Evolutionary conservation across 2,113 vertebrate genomes (phyloP).

Genomic region (Lepus timidus): DNA sequence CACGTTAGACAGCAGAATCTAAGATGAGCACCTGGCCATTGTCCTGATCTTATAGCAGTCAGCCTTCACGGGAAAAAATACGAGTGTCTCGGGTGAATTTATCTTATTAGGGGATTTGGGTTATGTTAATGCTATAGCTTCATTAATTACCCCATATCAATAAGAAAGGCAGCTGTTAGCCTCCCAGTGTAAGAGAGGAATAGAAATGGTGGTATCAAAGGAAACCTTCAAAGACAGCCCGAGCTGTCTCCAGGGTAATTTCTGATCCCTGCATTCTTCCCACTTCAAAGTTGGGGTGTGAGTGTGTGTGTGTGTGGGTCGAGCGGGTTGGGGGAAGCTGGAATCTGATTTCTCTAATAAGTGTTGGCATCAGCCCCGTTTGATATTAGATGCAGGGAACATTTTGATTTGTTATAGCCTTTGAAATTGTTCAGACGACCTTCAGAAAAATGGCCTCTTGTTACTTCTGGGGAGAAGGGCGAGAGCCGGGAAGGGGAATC

Average conservation of each 20-base stretch:
- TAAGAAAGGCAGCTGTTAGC: slow-evolving; percentile 89
- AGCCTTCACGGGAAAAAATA: slow-evolving; percentile 60
- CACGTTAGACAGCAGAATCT: neutral
- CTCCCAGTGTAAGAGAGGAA: slow-evolving; percentile 86
- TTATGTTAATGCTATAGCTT: slow-evolving; percentile 87
- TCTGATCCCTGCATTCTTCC: slow-evolving; percentile 96
- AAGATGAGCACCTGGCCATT: neutral
- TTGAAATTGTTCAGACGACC: slow-evolving; percentile 97
- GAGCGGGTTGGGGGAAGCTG: slow-evolving; percentile 84
- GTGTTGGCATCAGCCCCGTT: slow-evolving; percentile 97
- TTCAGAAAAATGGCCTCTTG: slow-evolving; percentile 92
- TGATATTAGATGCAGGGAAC: slow-evolving; percentile 99
- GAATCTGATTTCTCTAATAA: slow-evolving; percentile 99
- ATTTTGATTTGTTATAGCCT: slow-evolving; percentile 97
- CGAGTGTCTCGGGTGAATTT: slow-evolving; percentile 81
- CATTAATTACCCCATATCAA: slow-evolving; percentile 90
- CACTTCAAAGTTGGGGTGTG: slow-evolving; percentile 95
- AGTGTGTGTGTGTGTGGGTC: slow-evolving; percentile 89
- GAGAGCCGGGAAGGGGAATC: slow-evolving; percentile 68
- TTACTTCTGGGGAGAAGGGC: slow-evolving; percentile 81
- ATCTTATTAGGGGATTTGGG: slow-evolving; percentile 84
- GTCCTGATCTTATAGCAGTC: slow-evolving; percentile 60
- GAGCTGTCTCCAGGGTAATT: slow-evolving; percentile 97
- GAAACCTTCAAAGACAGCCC: slow-evolving; percentile 97
- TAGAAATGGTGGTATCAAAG: slow-evolving; percentile 96